Evolutionary conservation across 1,140 invertebrate genomes (phyloP).

Genomic region (Brachionus rubens): DNA sequence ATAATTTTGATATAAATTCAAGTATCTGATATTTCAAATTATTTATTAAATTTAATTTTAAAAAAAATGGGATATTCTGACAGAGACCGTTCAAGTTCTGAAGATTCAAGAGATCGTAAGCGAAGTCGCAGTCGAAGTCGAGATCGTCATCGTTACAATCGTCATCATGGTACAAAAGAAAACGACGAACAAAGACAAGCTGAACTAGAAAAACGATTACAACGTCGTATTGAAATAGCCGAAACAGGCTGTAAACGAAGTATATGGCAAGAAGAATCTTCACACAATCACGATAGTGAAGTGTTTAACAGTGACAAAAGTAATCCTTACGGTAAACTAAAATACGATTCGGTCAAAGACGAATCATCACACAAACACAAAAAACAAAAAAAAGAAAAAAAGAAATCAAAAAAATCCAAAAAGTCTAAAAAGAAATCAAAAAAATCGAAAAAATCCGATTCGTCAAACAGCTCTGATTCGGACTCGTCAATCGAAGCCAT

Average conservation of each 20-base stretch:
- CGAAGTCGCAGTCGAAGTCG: not conserved
- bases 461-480: not conserved
- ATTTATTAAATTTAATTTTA: too few relatives aligned
- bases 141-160: not conserved
- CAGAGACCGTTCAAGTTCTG: not conserved
- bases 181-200: not conserved
- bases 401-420: conserved; percentile 26
- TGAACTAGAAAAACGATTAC: not conserved
- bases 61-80: conserved; percentile 6
- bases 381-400: conserved; percentile 37
- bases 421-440: conserved; percentile 37
- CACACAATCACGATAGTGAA: conserved; percentile 38
- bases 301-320: conserved; percentile 33
- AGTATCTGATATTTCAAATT: too few relatives aligned
- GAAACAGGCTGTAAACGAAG: conserved; percentile 36
- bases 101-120: not conserved
- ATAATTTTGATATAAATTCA: too few relatives aligned
- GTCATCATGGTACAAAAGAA: not conserved
- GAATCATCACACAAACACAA: not conserved
- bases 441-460: conserved; percentile 10
- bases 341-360: conserved; percentile 6
- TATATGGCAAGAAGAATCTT: conserved; percentile 26
- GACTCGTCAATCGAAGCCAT: conserved; percentile 32
- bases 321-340: conserved; percentile 24
- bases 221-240: conserved; percentile 36